Conservation (phyloP, 2,888 invertebrate genomes). For the Erebia ligea region DNA sequence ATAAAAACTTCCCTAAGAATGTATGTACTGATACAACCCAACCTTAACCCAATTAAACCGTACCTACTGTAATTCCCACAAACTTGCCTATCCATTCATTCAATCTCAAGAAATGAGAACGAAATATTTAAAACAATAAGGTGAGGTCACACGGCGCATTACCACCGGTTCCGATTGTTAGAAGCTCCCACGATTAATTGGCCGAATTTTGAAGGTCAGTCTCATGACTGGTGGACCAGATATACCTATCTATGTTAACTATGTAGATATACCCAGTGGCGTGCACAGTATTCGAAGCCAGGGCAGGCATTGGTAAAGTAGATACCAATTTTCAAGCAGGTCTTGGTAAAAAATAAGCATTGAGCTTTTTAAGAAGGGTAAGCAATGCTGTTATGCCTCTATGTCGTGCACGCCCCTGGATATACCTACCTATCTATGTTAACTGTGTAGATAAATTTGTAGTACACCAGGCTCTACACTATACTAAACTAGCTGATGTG, state of each 20-base stretch:
- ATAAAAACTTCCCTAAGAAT: too few species aligned
- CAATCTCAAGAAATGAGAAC: constrained; percentile 33
- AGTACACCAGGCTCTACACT: too few species aligned
- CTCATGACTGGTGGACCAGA: constrained; percentile 32
- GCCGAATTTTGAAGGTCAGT: constrained; percentile 55
- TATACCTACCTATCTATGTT: constrained; percentile 26
- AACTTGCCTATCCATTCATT: constrained; percentile 28
- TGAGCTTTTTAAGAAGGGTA: too few species aligned
- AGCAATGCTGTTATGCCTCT: too few species aligned
- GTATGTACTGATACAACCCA: neutral
- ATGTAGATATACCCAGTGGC: too few species aligned
- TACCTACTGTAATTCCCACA: constrained; percentile 30
- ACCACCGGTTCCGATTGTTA: constrained; percentile 29
- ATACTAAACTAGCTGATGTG: too few species aligned
- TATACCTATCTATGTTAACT: constrained; percentile 28
- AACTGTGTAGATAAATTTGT: constrained; percentile 18
- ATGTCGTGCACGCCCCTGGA: too few species aligned
- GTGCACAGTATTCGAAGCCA: too few species aligned
- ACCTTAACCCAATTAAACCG: constrained; percentile 11
- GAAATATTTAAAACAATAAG: constrained; percentile 32
- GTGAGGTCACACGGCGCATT: constrained; percentile 29
- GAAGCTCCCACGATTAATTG: constrained; percentile 63
- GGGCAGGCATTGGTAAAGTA: too few species aligned
- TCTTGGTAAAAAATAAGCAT: too few species aligned
- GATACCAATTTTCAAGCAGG: too few species aligned